Evolutionary conservation across 2,888 invertebrate genomes (phyloP), one percentile per base, ranked within the genome.

Genomic region (Apodemia duryi): DNA sequence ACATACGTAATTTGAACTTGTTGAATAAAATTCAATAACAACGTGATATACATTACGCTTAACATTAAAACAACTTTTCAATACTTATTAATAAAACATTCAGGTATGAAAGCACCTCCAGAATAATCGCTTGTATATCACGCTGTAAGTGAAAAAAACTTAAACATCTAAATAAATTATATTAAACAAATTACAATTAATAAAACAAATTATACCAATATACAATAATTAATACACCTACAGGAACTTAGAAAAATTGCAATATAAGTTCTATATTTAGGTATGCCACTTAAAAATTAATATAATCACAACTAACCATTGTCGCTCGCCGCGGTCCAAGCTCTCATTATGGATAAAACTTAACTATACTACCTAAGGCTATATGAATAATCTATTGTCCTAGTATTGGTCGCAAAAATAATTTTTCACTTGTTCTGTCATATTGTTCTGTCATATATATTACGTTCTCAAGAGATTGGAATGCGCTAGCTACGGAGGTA

Each of bases 221-320:
- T 87, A 88, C 86, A 89, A 86, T 90, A 88, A 86, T 86, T 82
- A 88, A 90, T 90, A 91, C 83, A 85, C 85, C 91, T 91, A 91
- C 90, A 91, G 91, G 91, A 91, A 91, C 91, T 87, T 91, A 91
- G 90, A 84, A 89, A 86, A 91, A 90, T 91, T 91, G 91, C 91
- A 91, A 88, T 90, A 85, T 85, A 88, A 88, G 88, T 90, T 89
- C 88, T 90, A 91, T 88, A 88, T 86, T 88, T 90, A 91, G 88
- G 81, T 91, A 91, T 91, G 91, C 91, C 91, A 91, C 91, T 89
- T 88, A 88, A 85, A 79, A 79, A 76, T 82, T 87, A 84, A 78
- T 78, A 81, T 77, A 80, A 79, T 78, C 78, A 81, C 75, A 81
- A 82, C 74, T 81, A 81, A 80, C 81, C 82, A 78, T 75, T 79